Base-by-base conservation (phyloP, 2,797 vertebrate species). In the Austrolebias charrua region DNA sequence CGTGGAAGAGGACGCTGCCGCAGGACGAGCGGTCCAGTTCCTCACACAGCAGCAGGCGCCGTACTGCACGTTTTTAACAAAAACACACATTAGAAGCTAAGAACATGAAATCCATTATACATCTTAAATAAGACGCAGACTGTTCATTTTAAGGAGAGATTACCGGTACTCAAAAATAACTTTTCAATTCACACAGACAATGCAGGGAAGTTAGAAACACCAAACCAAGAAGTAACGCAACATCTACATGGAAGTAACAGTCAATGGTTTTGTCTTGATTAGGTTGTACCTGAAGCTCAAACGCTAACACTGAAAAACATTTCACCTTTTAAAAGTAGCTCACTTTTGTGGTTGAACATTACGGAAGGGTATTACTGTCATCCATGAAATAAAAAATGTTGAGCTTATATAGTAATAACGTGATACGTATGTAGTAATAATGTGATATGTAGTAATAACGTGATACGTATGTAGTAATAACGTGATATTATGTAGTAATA, bases 11-110 rank as follows among this genome's bases (percentile, higher is more conserved):
- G 71, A 99, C 97, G 2, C 96, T 98, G 69, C 98, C 98, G 77
- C 98, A 99, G 0, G 97, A 98, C 0, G 98, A 99, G 18, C 97
- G 94, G 71, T 99, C 98, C 85, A 99, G 88, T 72, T 99, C 98
- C 86, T 99, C 98, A 87, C 98, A 99, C 4, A 99, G 84, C 60
- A 98, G 91, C 74, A 99, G 88, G 68, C 97, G 94, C 50, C 95
- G 93, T 38, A 99, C 98, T 98, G 70, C 50, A 44, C 14, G 48
- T 24, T 42, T 1, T 12, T 69, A 59, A 63, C 49, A 79, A 33
- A 74, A 28, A 45, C 6, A 57, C 6, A 44, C 16, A 44, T 18
- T 28, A 18, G 10, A 11, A 24, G 12, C 24, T 24, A 24, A 24
- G 24, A 24, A 24, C 24, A 24, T 24, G 3, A n/a, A n/a, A n/a